Conservation (phyloP, 2,797 vertebrate species). For the Dicrostonyx torquatus region DNA sequence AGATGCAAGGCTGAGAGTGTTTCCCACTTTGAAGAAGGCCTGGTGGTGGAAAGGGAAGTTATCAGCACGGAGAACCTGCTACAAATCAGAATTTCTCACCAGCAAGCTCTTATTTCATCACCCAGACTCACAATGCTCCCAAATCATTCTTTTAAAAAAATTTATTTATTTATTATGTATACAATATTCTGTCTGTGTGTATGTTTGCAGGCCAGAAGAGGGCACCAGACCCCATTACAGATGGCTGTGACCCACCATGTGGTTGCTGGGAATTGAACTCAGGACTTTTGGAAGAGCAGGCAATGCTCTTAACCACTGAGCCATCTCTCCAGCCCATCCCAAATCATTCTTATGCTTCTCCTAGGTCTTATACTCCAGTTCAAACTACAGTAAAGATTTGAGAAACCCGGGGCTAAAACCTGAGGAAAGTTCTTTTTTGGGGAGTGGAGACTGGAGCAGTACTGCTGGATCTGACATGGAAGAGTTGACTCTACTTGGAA, state of each 20-base stretch:
- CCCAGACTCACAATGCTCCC: background rate
- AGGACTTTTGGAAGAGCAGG: too few relatives aligned
- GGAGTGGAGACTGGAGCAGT: background rate
- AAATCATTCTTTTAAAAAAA: background rate
- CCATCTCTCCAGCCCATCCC: too few relatives aligned
- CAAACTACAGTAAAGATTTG: background rate
- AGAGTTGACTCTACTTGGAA: background rate
- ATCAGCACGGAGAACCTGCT: background rate
- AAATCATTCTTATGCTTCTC: background rate
- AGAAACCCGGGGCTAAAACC: background rate
- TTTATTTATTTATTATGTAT: too few relatives aligned
- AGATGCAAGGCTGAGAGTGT: background rate
- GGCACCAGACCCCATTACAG: too few relatives aligned
- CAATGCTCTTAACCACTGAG: too few relatives aligned
- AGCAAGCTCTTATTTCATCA: background rate
- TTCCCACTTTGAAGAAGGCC: background rate
- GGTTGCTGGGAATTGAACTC: too few relatives aligned
- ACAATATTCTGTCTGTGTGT: too few relatives aligned
- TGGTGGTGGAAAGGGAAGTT: background rate
- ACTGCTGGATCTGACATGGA: background rate
- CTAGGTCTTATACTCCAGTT: background rate
- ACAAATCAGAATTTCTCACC: background rate
- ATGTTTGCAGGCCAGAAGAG: too few relatives aligned
- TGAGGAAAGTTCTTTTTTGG: background rate
- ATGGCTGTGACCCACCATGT: too few relatives aligned